These are phyloP conservation scores for Pseudocheirus occidentalis DNA, from an alignment of 2,797 vertebrate genomes.

Conservation along the genomic window DNA sequence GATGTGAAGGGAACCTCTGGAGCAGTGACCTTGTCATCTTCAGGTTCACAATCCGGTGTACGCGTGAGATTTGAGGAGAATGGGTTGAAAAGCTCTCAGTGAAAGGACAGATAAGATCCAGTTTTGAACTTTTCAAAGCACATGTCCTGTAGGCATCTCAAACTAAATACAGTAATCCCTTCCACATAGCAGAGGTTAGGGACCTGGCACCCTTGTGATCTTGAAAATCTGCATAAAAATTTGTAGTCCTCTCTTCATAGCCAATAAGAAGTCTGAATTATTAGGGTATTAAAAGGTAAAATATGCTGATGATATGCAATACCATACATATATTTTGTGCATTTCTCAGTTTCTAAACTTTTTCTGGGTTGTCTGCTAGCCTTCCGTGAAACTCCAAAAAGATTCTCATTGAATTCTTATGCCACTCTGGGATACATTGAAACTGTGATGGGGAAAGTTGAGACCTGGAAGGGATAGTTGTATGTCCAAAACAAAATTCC, in stretches of 20 bases:
- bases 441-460: background rate
- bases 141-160: background rate
- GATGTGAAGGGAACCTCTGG: background rate
- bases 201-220: background rate
- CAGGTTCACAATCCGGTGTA: background rate
- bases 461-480: background rate
- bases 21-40: background rate
- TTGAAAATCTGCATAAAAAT: background rate
- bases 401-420: background rate
- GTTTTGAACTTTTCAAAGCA: background rate
- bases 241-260: background rate
- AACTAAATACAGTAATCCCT: background rate
- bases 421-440: background rate
- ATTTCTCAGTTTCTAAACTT: background rate
- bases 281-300: background rate
- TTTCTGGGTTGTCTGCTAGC: background rate
- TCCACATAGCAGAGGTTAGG: background rate
- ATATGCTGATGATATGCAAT: background rate
- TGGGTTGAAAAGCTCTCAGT: background rate
- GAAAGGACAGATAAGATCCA: background rate
- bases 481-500: background rate
- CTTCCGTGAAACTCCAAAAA: background rate
- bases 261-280: background rate
- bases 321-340: background rate
- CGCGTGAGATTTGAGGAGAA: background rate